These are phyloP conservation scores for Momotus momota DNA, from an alignment of 2,797 vertebrate genomes.

Conservation along the genomic window DNA sequence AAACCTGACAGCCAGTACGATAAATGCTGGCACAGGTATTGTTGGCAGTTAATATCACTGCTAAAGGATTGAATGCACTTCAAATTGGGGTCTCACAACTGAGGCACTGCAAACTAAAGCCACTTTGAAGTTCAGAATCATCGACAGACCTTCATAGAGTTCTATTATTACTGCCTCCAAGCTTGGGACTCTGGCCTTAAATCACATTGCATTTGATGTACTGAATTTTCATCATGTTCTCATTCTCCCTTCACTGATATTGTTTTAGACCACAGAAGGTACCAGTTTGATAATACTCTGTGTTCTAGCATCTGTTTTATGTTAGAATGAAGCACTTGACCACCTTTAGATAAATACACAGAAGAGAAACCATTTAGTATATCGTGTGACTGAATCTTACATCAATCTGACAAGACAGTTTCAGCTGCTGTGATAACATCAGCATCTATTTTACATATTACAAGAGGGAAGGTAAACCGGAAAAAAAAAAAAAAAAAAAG, in stretches of 20 bases:
- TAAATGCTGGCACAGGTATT: neutral
- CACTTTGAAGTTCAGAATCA: neutral
- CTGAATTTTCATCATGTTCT: neutral
- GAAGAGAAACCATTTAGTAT: neutral
- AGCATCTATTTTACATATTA: neutral
- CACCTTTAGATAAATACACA: neutral
- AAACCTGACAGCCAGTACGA: neutral
- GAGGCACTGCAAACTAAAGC: neutral
- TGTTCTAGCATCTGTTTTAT: neutral
- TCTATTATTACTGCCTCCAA: neutral
- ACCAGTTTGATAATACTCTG: neutral
- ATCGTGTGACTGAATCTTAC: neutral
- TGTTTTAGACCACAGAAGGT: neutral
- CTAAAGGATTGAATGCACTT: neutral
- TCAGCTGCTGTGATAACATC: neutral
- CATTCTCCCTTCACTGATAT: neutral
- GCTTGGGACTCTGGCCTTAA: neutral
- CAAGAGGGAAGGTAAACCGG: neutral
- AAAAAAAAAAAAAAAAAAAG: neutral
- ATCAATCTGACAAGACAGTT: neutral
- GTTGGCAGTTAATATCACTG: neutral
- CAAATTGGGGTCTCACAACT: neutral
- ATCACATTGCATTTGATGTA: neutral
- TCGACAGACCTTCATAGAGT: neutral
- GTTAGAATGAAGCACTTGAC: neutral